Conservation (phyloP, 1,140 invertebrate species). For the Musca vetustissima region DNA sequence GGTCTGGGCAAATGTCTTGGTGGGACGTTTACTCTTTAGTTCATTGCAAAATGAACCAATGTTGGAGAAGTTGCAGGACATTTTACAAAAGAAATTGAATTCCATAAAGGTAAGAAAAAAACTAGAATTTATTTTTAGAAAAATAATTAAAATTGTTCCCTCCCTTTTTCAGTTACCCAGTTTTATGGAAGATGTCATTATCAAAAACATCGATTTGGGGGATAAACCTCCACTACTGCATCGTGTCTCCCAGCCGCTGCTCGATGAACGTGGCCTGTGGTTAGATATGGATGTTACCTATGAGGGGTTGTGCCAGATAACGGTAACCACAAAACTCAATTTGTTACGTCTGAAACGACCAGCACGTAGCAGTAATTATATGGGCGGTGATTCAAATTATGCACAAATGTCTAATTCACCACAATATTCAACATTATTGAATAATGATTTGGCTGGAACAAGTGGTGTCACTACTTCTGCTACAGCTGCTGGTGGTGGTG, state of each 20-base stretch:
- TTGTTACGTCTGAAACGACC: slow-evolving; percentile 74
- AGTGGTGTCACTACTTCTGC: no score
- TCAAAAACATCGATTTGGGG: slow-evolving; percentile 78
- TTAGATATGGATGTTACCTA: slow-evolving; percentile 89
- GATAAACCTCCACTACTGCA: slow-evolving; percentile 75
- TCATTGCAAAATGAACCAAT: slow-evolving; percentile 68
- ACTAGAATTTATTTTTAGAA: neutral
- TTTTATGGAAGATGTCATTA: slow-evolving; percentile 81
- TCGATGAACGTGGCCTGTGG: slow-evolving; percentile 91
- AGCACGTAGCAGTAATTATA: slow-evolving; percentile 30
- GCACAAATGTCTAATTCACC: neutral
- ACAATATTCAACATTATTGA: neutral
- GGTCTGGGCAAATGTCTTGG: slow-evolving; percentile 74
- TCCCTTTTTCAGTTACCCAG: slow-evolving; percentile 68
- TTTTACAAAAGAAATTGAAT: slow-evolving; percentile 83
- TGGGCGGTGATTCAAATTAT: neutral
- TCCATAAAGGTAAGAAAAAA: slow-evolving; percentile 70
- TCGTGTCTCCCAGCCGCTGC: slow-evolving; percentile 69
- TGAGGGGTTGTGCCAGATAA: slow-evolving; percentile 83
- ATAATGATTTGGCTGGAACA: neutral
- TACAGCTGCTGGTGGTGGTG: neutral
- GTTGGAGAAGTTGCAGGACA: slow-evolving; percentile 67
- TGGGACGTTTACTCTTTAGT: slow-evolving; percentile 78
- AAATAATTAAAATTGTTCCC: neutral
- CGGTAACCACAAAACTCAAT: slow-evolving; percentile 94